These are phyloP conservation scores for Eudemis profundana DNA, from an alignment of 2,888 invertebrate genomes.

Conservation along the genomic window DNA sequence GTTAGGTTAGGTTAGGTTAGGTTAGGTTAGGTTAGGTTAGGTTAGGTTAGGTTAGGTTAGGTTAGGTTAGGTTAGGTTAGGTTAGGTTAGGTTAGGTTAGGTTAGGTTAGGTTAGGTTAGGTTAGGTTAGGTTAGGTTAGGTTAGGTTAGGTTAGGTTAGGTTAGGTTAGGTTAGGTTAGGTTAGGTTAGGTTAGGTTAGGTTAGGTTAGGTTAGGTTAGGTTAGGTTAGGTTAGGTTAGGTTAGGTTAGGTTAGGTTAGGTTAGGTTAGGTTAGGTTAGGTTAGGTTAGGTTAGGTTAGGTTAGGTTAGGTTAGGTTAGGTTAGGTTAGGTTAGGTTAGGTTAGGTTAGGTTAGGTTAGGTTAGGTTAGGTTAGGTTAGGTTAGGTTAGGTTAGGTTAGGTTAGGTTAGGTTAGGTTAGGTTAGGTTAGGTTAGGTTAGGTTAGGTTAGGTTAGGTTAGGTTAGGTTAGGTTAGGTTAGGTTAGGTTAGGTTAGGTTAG, in stretches of 20 bases:
- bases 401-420: no score
- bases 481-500: no score
- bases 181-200: conserved; percentile 28
- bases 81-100: conserved; percentile 26
- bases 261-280: conserved; percentile 18
- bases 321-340: conserved; percentile 28
- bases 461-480: conserved; percentile 39
- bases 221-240: conserved; percentile 14
- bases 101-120: conserved; percentile 28
- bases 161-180: conserved; percentile 29
- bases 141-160: conserved; percentile 28
- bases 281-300: conserved; percentile 27
- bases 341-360: conserved; percentile 28
- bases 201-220: conserved; percentile 24
- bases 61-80: conserved; percentile 16
- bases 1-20: conserved; percentile 16
- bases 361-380: conserved; percentile 28
- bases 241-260: conserved; percentile 13
- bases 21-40: conserved; percentile 18
- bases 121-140: conserved; percentile 29
- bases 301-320: conserved; percentile 29
- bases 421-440: no score
- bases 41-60: conserved; percentile 18
- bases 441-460: conserved; percentile 13
- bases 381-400: conserved; percentile 2